Evolutionary conservation across 2,797 vertebrate genomes (phyloP).

Genomic region (Miichthys miiuy): DNA sequence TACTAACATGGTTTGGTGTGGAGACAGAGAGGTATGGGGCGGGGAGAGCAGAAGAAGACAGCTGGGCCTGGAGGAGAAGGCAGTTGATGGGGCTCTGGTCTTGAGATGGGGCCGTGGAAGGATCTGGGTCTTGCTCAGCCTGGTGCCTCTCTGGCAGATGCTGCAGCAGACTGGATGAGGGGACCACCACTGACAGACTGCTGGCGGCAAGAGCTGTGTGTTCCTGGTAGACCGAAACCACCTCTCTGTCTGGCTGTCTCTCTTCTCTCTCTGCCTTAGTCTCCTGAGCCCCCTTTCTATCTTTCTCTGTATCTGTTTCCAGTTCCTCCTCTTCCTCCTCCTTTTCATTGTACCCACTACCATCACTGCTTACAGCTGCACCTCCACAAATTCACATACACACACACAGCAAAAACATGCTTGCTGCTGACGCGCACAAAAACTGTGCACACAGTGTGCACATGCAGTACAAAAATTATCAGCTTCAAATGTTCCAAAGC

Average conservation of each 20-base stretch:
- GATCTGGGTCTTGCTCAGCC: constrained; percentile 76
- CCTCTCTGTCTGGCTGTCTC: constrained; percentile 75
- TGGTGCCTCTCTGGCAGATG: constrained; percentile 89
- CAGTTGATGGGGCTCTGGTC: constrained; percentile 67
- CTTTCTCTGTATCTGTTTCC: constrained; percentile 48
- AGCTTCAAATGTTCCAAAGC: constrained; percentile 85
- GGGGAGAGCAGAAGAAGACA: constrained; percentile 61
- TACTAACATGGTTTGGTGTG: constrained; percentile 65
- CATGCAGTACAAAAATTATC: constrained; percentile 79
- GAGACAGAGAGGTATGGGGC: constrained; percentile 59
- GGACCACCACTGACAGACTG: constrained; percentile 85
- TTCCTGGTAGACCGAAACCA: constrained; percentile 78
- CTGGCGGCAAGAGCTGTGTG: constrained; percentile 77
- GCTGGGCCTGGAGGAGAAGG: constrained; percentile 72
- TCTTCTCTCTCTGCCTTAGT: constrained; percentile 38
- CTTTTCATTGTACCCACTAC: constrained; percentile 48
- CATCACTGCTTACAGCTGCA: constrained; percentile 64
- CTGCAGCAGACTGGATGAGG: constrained; percentile 87
- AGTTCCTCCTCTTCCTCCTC: constrained; percentile 62
- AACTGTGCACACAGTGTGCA: constrained; percentile 41
- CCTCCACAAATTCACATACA: constrained; percentile 54
- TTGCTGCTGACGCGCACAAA: constrained; percentile 73
- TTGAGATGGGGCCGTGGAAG: constrained; percentile 65
- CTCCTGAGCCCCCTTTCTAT: constrained; percentile 48
- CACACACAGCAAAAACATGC: constrained; percentile 56